Evolutionary conservation across 1,140 invertebrate species (phyloP).

Genomic region (Papilio xuthus): DNA sequence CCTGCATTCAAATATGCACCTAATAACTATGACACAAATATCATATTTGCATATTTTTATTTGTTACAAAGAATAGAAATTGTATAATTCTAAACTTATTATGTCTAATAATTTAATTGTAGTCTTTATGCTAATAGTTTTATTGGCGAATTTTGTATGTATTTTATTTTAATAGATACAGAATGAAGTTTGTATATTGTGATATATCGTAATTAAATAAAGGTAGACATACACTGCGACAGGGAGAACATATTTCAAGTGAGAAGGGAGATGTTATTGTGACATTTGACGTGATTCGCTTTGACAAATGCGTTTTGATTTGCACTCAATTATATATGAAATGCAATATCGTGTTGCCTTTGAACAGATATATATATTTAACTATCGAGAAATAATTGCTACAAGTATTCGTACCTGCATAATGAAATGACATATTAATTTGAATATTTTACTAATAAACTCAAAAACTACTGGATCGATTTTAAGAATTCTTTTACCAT

Average conservation of each 20-base stretch:
- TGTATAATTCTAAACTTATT: not conserved
- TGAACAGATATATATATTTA: no score
- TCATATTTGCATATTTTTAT: not conserved
- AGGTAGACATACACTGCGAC: not conserved
- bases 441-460: no score
- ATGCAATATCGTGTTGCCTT: conserved; percentile 22
- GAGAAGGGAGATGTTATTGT: not conserved
- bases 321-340: not conserved
- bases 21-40: not conserved
- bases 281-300: conserved; percentile 13
- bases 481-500: no score
- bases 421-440: no score
- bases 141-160: not conserved
- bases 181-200: not conserved
- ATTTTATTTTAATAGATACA: not conserved
- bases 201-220: not conserved
- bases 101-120: not conserved
- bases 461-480: no score
- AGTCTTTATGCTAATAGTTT: not conserved
- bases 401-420: not conserved
- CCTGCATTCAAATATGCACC: not conserved
- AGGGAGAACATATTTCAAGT: not conserved
- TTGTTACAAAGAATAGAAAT: conserved; percentile 9
- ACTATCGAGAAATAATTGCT: not conserved
- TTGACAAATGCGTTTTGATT: conserved; percentile 19